Evolutionary conservation across 2,113 vertebrate genomes (phyloP).

Genomic region (Myotis brandtii): DNA sequence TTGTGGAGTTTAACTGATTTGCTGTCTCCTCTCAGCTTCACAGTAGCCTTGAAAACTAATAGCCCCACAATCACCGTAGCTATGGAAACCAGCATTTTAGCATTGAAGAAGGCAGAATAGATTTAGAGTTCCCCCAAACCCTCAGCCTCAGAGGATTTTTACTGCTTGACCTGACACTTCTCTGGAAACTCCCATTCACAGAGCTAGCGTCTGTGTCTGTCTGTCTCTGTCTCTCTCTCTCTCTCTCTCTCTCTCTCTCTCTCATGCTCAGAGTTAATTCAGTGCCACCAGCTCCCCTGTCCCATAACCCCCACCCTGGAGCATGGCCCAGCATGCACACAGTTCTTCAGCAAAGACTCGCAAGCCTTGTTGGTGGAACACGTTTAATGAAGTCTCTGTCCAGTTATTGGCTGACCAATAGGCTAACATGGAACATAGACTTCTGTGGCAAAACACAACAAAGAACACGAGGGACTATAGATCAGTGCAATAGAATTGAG

Average conservation of each 20-base stretch:
- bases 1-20: neutral
- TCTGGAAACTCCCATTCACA: neutral
- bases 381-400: neutral
- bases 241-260: neutral
- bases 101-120: neutral
- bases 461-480: neutral
- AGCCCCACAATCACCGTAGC: neutral
- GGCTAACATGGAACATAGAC: neutral
- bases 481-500: neutral
- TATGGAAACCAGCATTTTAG: neutral
- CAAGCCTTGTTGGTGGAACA: neutral
- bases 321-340: neutral
- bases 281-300: neutral
- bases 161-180: neutral
- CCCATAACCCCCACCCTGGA: neutral
- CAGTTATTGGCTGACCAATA: neutral
- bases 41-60: neutral
- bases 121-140: neutral
- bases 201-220: too few species aligned
- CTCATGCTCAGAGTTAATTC: neutral
- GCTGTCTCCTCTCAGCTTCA: neutral
- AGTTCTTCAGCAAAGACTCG: neutral
- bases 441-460: slow-evolving; percentile 12
- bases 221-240: too few species aligned
- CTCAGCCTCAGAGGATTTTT: neutral